Base-by-base conservation (phyloP, 1,140 invertebrate species). In the Portunus trituberculatus region DNA sequence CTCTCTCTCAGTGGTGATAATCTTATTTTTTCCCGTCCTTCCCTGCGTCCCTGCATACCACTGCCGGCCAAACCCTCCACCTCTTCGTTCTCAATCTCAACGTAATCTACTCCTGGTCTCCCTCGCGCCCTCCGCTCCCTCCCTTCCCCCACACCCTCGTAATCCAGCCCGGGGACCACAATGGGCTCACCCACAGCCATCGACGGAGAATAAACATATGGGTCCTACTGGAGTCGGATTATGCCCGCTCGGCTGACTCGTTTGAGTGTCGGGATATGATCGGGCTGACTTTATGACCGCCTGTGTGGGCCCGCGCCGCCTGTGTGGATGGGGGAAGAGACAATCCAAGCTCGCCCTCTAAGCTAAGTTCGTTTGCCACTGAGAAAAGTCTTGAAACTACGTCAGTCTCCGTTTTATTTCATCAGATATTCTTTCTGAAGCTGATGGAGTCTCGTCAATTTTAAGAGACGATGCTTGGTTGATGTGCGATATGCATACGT, bases 161-260 rank as follows among this genome's bases (percentile, higher is more conserved):
- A 91, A 91, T 91, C 90, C 76, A 52, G 52, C 39, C 90, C 48
- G 76, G 59, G 52, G 29, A 52, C 90, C 52, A 76, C 52, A 67
- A 91, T 76, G 52, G 90, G 4, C 90, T 29, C 48, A 67, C 90
- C 90, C 48, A 28, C 48, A 52, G 52, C 90, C 90, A 91, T 91
- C 90, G 46, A 91, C 48, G 76, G 90, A 91, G 52, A 32, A 91
- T 91, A 91, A 91, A 91, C 90, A 91, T 91, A 91, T 14, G 90
- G 90, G 52, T 32, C 32, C 52, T 31, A 14, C 52, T 91, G 46
- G 90, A 12, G 8, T 32, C 29, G 90, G 90, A 91, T 91, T 91
- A 91, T 76, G 4, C 28, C 16, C 52, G 90, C 90, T 76, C 76
- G 90, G 90, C 28, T 91, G 90, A 76, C 12, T 76, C 31, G 46